Percentiles rank a stretch among this genome's conserved stretches.
These are phyloP conservation scores for Lophotriccus pileatus DNA, from an alignment of 2,797 vertebrate species.

Conservation along the genomic window DNA sequence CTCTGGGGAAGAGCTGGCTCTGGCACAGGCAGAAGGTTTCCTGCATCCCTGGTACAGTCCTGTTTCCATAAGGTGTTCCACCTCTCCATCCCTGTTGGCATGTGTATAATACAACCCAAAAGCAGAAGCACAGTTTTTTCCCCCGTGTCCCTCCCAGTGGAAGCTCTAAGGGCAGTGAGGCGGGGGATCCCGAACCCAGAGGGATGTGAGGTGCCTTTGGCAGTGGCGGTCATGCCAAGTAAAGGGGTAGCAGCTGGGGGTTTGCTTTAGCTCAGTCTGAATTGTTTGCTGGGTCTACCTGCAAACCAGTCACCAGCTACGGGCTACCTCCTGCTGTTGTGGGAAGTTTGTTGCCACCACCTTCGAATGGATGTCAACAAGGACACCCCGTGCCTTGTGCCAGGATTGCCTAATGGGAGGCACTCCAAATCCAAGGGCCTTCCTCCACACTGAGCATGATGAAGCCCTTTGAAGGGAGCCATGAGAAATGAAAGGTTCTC, in stretches of 20 bases:
- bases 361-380: neutral
- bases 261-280: neutral
- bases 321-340: accelerated
- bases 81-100: neutral
- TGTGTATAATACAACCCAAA: neutral
- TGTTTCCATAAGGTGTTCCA: neutral
- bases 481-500: neutral
- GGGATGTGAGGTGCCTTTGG: neutral
- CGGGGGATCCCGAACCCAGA: neutral
- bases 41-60: neutral
- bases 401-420: accelerated
- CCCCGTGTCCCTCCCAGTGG: neutral
- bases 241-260: neutral
- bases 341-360: neutral
- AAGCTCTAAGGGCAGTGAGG: neutral
- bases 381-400: neutral
- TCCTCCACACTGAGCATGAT: accelerated
- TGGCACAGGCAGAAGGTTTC: neutral
- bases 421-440: neutral
- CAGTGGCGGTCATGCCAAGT: neutral
- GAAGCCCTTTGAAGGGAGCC: neutral
- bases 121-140: neutral
- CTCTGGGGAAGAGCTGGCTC: neutral
- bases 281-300: neutral
- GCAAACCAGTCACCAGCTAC: neutral